These are phyloP conservation scores for Eumerus sabulonum DNA, from an alignment of 2,888 invertebrate species.

Conservation along the genomic window DNA sequence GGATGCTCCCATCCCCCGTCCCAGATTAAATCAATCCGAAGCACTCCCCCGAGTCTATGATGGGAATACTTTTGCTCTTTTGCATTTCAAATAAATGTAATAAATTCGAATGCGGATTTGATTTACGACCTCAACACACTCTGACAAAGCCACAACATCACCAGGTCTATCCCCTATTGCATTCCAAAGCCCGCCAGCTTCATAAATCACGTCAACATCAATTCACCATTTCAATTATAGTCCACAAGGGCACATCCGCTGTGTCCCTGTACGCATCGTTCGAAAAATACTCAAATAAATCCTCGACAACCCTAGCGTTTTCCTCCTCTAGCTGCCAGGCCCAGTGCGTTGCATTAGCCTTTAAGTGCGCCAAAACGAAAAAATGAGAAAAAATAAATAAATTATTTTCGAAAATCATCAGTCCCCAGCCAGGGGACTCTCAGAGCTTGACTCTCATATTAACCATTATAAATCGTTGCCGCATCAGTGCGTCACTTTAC, in stretches of 20 bases:
- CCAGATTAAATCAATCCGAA: no score
- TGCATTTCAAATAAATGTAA: constrained; percentile 43
- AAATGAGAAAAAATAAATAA: background rate
- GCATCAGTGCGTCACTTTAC: constrained; percentile 17
- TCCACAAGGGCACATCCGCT: constrained; percentile 40
- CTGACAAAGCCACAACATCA: no score
- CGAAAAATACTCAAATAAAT: constrained; percentile 41
- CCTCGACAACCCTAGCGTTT: background rate
- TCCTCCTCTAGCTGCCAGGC: background rate
- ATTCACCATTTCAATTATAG: constrained; percentile 65
- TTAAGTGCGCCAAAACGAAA: constrained; percentile 41
- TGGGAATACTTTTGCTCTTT: no score
- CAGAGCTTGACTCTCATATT: constrained; percentile 36
- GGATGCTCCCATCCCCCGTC: no score
- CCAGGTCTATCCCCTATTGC: no score
- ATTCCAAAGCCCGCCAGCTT: background rate
- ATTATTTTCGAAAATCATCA: constrained; percentile 55
- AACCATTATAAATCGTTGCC: constrained; percentile 54
- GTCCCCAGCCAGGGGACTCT: background rate
- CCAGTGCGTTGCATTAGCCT: constrained; percentile 43
- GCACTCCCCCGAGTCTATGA: no score
- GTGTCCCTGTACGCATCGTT: no score
- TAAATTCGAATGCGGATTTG: constrained; percentile 49
- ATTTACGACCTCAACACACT: constrained; percentile 29
- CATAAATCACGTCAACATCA: constrained; percentile 63